Base-by-base conservation (phyloP, 2,888 invertebrate genomes). In the Pollenia angustigena region DNA sequence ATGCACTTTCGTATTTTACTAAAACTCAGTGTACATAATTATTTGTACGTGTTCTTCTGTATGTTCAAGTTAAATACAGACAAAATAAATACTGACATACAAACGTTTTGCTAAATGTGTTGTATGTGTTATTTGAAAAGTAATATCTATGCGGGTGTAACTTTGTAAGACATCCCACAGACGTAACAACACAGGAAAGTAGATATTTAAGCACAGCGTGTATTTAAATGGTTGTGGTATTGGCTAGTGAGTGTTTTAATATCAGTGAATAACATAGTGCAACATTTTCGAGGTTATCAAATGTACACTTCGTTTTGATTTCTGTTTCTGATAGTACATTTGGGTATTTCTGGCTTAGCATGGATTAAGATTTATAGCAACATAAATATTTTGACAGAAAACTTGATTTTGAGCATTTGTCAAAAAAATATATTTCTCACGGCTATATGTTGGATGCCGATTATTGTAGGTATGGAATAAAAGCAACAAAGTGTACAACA, bases 1-100 rank as follows among this genome's bases (percentile, higher is more conserved):
- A 91, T 91, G 91, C 91, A 91, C 90, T 91, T 91, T 88, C 89
- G 88, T 88, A 62, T 72, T 78, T 69, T 66, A 71, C 60, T 74
- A 44, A 44, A 18, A 40, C n/a, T 12, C 12, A 16, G 46, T 18
- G 40, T 64, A 54, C 64, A 64, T 12, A 54, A 40, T 48, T 40
- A 54, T 32, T 58, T 71, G 44, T 52, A 60, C 62, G 50, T 44
- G 10, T 50, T n/a, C n/a, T 32, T 32, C 4, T 32, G 54, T 46
- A 23, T 8, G 7, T 18, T 18, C 76, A 46, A 68, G 64, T 58
- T 68, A 66, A 79, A 23, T 50, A 44, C 69, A 50, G 69, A 68
- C 58, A 58, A 80, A 62, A 69, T 42, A 52, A 60, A 52, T 14
- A 14, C 23, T 32, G 8, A 8, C 46, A 54, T 46, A 66, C 60